These are phyloP conservation scores for Syrphus vitripennis DNA, from an alignment of 2,888 invertebrate species.

Conservation along the genomic window DNA sequence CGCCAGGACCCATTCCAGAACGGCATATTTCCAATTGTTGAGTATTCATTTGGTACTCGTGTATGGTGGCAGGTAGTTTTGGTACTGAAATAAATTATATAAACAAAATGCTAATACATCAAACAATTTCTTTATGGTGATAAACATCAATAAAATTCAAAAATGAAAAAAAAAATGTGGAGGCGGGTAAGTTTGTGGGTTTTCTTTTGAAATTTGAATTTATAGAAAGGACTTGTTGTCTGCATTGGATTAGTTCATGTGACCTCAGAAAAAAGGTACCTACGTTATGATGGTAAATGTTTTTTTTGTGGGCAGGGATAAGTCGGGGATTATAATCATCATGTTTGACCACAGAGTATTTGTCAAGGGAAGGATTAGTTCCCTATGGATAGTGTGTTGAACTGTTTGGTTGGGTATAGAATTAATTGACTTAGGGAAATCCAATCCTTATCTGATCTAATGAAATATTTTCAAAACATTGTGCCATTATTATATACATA, in stretches of 20 bases:
- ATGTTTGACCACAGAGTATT: slow-evolving; percentile 61
- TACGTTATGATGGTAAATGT: slow-evolving; percentile 29
- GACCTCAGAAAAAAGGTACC: background rate
- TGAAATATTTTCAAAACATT: slow-evolving; percentile 13
- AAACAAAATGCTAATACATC: background rate
- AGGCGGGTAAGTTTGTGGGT: slow-evolving; percentile 38
- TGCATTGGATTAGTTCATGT: slow-evolving; percentile 33
- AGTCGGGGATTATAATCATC: slow-evolving; percentile 53
- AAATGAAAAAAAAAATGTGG: background rate
- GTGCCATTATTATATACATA: background rate
- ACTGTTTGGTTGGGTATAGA: background rate
- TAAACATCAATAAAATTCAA: background rate
- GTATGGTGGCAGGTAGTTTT: slow-evolving; percentile 84
- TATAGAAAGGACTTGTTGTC: slow-evolving; percentile 42
- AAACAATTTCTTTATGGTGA: background rate
- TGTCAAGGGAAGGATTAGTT: slow-evolving; percentile 59
- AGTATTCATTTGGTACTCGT: slow-evolving; percentile 81
- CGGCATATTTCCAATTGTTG: slow-evolving; percentile 80
- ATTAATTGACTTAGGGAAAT: slow-evolving; percentile 49
- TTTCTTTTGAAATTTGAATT: slow-evolving; percentile 40
- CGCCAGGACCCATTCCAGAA: slow-evolving; percentile 73
- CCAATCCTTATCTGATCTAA: slow-evolving; percentile 34
- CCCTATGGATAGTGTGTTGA: slow-evolving; percentile 26
- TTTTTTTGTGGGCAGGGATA: slow-evolving; percentile 37
- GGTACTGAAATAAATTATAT: slow-evolving; percentile 82